phyloP scores from a whole-genome alignment of 2,888 invertebrate genomes.

The Ormyrus thymus region DNA sequence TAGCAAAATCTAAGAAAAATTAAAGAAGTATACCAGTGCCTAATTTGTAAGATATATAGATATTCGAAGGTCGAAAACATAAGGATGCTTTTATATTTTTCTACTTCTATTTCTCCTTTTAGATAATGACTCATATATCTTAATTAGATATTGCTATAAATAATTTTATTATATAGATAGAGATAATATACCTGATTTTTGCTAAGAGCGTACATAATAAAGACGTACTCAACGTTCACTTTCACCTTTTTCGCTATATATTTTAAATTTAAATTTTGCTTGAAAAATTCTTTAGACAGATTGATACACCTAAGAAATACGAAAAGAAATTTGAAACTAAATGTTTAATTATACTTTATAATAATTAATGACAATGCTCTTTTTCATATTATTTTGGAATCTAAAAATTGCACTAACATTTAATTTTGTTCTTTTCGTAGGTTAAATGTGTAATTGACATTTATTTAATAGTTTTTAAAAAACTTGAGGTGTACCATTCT shows the following conservation, averaged over 20 bases:
- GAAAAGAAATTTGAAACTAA: background rate
- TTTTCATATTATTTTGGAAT: background rate
- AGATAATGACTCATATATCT: constrained; percentile 43
- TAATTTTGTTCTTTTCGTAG: background rate
- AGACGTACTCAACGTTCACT: constrained; percentile 40
- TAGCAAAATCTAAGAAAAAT: constrained; percentile 53
- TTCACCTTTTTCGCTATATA: constrained; percentile 26
- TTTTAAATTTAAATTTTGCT: constrained; percentile 28
- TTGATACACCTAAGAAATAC: background rate
- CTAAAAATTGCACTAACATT: background rate
- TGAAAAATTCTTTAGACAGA: constrained; percentile 30
- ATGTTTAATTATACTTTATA: background rate
- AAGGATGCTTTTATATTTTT: background rate
- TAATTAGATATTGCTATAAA: constrained; percentile 42
- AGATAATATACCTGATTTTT: constrained; percentile 41
- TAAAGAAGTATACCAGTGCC: no score
- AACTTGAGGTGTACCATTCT: background rate
- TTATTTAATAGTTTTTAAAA: no score
- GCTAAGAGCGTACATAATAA: constrained; percentile 48
- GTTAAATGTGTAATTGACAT: background rate
- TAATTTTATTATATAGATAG: constrained; percentile 35
- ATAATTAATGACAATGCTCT: background rate
- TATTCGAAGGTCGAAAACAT: background rate
- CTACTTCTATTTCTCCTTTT: constrained; percentile 19
- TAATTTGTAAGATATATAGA: constrained; percentile 44